Conservation (phyloP, 2,797 vertebrate species). For the Rhynchotus rufescens region DNA sequence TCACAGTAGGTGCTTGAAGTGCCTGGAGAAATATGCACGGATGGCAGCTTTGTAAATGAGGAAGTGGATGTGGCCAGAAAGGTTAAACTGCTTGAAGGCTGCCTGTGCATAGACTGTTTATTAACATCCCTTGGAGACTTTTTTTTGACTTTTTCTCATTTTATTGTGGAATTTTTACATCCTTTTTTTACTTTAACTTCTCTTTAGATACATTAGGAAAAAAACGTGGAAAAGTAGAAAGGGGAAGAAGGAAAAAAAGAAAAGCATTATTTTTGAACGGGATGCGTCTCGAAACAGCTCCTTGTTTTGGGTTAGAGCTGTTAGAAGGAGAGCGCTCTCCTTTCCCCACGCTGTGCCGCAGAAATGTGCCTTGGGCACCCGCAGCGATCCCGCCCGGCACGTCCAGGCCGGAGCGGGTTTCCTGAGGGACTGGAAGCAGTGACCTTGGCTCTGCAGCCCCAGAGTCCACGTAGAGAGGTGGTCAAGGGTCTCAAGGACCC, state of each 20-base stretch:
- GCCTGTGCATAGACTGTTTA: background rate
- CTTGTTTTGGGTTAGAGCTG: background rate
- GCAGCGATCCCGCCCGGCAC: background rate
- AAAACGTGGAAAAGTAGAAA: background rate
- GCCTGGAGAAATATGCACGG: background rate
- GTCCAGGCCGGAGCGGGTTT: background rate
- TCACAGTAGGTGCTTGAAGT: background rate
- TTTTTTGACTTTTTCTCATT: background rate
- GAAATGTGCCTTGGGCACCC: fast-evolving
- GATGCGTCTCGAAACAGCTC: background rate
- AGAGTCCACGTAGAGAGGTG: background rate
- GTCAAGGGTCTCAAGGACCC: background rate
- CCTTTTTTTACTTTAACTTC: background rate
- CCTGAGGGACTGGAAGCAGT: background rate
- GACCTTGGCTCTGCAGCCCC: background rate
- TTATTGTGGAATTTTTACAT: background rate
- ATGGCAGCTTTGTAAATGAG: background rate
- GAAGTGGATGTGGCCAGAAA: background rate
- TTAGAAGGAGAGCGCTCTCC: background rate
- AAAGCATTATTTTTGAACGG: background rate
- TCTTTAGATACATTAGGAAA: background rate
- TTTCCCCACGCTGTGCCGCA: background rate
- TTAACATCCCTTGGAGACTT: background rate
- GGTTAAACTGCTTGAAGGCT: background rate
- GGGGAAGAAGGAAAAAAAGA: background rate